Conservation (phyloP, 2,113 vertebrate genomes). For the Eclectus roratus region DNA sequence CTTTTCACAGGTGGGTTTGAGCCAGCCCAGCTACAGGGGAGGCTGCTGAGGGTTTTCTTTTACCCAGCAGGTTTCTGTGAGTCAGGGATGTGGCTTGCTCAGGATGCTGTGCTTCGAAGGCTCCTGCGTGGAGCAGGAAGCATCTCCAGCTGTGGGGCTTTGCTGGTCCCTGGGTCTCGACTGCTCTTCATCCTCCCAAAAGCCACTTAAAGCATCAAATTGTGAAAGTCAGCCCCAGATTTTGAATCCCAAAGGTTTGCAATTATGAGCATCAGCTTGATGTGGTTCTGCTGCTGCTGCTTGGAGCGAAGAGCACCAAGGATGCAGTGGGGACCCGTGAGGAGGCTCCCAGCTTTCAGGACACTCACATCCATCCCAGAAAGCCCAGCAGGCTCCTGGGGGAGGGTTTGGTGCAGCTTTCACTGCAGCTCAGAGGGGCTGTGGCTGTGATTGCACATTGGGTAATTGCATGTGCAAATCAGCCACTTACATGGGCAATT, state of each 20-base stretch:
- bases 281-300: not conserved
- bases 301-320: not conserved
- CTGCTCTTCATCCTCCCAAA: not conserved
- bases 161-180: rapidly evolving
- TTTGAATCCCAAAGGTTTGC: not conserved
- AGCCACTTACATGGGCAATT: not conserved
- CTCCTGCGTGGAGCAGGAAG: not conserved
- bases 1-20: conserved; percentile 11
- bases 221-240: not conserved
- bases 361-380: not conserved
- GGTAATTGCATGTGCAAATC: conserved; percentile 28
- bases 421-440: not conserved
- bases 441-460: not conserved
- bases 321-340: rapidly evolving
- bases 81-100: not conserved
- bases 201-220: not conserved
- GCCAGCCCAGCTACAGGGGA: not conserved
- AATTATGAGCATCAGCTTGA: not conserved
- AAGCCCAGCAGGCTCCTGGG: not conserved
- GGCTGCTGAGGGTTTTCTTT: not conserved
- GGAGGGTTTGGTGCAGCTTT: not conserved
- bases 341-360: not conserved
- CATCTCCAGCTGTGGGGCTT: not conserved
- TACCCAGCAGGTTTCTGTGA: not conserved
- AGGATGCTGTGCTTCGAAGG: not conserved